Evolutionary conservation across 2,797 vertebrate species (phyloP), one percentile per base, ranked within the genome.

Genomic region (Sebastiscus albofasciatus): DNA sequence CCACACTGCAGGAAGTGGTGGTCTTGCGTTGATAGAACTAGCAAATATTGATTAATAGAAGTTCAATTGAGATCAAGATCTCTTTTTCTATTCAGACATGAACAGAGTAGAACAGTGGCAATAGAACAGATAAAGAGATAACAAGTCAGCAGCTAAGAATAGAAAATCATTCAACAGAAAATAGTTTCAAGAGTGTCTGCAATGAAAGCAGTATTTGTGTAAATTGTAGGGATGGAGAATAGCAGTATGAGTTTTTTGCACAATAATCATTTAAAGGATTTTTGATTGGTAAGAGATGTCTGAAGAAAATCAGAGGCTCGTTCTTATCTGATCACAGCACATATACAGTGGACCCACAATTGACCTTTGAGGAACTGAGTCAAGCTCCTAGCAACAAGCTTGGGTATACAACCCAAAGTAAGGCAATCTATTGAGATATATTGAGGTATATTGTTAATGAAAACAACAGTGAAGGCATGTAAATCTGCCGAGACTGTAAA

Each of bases 281-380:
- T 39, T 4, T 52, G 18, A 52, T 33, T 31, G 29, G 27, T 55
- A 3, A 58, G 36, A 34, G 20, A 60, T 55, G 9, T 22, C 8
- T 24, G 7, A 22, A 18, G 29, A 68, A 72, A 64, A 36, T 61
- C 11, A 31, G n/a, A 33, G 16, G n/a, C 26, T 34, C 4, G 22
- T n/a, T 29, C 5, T 16, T 16, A 26, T 65, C 12, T 27, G 20
- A 18, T 77, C 9, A 56, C 64, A 10, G 13, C 39, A 42, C 39
- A 42, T 42, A 42, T 27, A 33, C 8, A 69, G 36, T 55, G 75
- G 76, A 54, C 66, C 72, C 8, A 83, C 4, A 59, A 58, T n/a
- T 0, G 6, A 67, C 3, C 80, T 72, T 13, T 86, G 77, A 78
- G 71, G 75, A 76, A 67, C 66, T 70, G 22, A 29, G 3, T 75